Evolutionary conservation across 2,888 invertebrate species (phyloP), one percentile per base, ranked within the genome.

Genomic region (Ptychoptera albimana): DNA sequence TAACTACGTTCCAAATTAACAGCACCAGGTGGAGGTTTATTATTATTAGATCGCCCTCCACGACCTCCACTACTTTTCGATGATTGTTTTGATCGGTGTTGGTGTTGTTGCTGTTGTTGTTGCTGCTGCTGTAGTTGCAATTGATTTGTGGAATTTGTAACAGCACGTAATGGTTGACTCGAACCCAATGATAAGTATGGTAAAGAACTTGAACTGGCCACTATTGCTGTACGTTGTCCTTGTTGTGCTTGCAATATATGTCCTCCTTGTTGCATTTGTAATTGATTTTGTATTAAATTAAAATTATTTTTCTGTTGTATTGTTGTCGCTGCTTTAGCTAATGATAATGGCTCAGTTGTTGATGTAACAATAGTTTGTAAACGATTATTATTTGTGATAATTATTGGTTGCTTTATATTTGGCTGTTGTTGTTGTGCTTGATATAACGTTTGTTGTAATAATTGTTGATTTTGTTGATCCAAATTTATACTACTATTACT

Each of bases 1-100:
- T 92, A 89, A 60, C 93, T 93, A 45, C 94, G 75, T 61, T 93
- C 92, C 44, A 93, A 68, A 66, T 94, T 93, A 32, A 93, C 87
- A 5, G 86, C 86, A 2, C 89, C 89, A 0, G 88, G 89, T 1
- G 89, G 88, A 48, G 86, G 78, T 60, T 82, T 82, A 55, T 79
- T 82, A 51, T 71, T 73, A 56, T 44, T 68, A 53, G 61, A 57
- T 48, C 61, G 59, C 14, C 63, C 60, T 6, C 64, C 64, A 30
- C 47, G 44, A 14, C 46, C 49, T 45, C 64, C 64, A 41, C 62
- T 62, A 29, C 60, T 30, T 44, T 42, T 46, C 4, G 40, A 13
- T 32, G 31, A 31, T 15, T 9, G n/a, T 31, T 43, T 45, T 12
- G 30, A 11, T 9, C 34, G 35, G 0, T 61, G 59, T 48, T 48